Conservation (phyloP, 1,140 invertebrate species). For the Eubasilissa regina region DNA sequence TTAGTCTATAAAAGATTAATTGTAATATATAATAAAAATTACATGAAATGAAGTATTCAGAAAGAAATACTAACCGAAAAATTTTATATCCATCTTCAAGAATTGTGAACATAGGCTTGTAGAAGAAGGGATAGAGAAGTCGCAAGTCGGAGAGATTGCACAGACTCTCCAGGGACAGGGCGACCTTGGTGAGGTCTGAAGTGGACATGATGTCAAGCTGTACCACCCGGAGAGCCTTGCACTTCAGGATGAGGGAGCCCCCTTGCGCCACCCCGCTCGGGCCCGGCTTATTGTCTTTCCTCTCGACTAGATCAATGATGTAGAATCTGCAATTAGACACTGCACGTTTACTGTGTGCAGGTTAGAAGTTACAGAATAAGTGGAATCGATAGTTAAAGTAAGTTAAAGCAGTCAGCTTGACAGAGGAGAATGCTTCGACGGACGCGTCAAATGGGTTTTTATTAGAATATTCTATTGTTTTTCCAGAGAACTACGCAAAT, state of each 20-base stretch:
- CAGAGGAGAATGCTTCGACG: too few species aligned
- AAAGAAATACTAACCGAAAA: constrained; percentile 72
- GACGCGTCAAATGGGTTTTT: too few species aligned
- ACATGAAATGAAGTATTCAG: too few species aligned
- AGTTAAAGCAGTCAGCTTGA: too few species aligned
- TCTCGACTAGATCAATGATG: constrained; percentile 95
- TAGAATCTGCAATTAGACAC: constrained; percentile 79
- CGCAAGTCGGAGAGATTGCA: constrained; percentile 84
- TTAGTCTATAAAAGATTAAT: too few species aligned
- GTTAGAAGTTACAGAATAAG: too few species aligned
- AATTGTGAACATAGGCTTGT: constrained; percentile 89
- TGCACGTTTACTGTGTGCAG: too few species aligned
- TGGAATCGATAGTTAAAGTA: too few species aligned
- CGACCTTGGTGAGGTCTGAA: constrained; percentile 89
- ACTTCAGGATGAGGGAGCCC: constrained; percentile 92
- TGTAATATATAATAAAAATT: too few species aligned
- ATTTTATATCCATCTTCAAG: constrained; percentile 97
- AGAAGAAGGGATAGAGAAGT: constrained; percentile 95
- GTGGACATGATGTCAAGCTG: constrained; percentile 88
- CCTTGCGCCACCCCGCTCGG: constrained; percentile 72
- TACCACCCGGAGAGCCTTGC: constrained; percentile 95
- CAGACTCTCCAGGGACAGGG: constrained; percentile 90
- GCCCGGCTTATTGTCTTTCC: constrained; percentile 75
- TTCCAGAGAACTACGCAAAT: too few species aligned
- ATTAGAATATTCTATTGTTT: too few species aligned